These are phyloP conservation scores for Nasua narica DNA, from an alignment of 2,797 vertebrate species.

Conservation along the genomic window DNA sequence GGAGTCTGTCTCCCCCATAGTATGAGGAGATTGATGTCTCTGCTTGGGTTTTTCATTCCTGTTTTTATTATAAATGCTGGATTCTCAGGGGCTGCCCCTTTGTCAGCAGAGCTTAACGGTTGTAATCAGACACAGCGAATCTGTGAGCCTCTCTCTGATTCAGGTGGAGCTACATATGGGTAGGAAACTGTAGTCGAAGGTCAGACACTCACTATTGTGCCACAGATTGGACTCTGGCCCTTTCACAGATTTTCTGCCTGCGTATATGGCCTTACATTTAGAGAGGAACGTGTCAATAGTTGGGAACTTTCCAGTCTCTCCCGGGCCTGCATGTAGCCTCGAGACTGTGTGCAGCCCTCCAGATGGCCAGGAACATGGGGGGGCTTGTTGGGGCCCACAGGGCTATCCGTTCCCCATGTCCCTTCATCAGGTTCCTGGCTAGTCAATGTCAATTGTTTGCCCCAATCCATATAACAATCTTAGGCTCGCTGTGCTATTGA, in stretches of 20 bases:
- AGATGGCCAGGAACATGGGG: neutral
- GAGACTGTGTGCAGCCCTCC: neutral
- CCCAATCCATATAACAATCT: neutral
- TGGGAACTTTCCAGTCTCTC: neutral
- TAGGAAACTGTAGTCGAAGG: rapidly evolving
- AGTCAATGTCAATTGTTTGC: neutral
- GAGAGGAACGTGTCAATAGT: too few relatives aligned
- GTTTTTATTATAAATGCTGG: neutral
- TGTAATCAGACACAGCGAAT: neutral
- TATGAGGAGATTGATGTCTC: neutral
- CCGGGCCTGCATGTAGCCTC: neutral
- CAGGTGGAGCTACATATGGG: neutral
- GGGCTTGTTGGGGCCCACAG: neutral
- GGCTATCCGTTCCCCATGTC: neutral
- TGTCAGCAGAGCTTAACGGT: neutral
- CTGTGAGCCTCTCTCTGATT: neutral
- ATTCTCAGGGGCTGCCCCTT: neutral
- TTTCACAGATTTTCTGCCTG: neutral
- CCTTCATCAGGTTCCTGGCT: neutral
- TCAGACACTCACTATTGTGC: neutral
- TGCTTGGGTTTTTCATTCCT: neutral
- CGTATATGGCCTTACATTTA: neutral
- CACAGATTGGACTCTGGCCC: neutral
- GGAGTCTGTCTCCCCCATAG: neutral
- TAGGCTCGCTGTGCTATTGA: neutral